A percentile compares a stretch with the other conserved stretches of the same genome.
phyloP scores from a whole-genome alignment of 1,140 invertebrate genomes.

The Brachionus paranguensis region DNA sequence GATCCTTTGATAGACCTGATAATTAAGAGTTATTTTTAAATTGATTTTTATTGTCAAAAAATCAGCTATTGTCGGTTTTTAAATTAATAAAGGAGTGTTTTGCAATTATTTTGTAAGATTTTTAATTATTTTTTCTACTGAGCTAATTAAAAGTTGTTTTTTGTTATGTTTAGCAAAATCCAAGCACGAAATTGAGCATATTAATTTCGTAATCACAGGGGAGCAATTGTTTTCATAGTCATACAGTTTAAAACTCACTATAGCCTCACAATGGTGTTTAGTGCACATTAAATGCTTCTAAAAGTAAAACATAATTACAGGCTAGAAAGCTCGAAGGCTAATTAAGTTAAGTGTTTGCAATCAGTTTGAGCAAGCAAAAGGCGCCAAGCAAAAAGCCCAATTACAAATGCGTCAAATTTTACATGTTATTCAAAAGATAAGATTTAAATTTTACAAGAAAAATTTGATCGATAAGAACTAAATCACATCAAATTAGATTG shows the following conservation, averaged over 20 bases:
- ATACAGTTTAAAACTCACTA: not conserved
- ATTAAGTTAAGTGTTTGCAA: slow-evolving; percentile 10
- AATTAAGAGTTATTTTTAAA: too few species aligned
- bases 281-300: not conserved
- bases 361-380: not conserved
- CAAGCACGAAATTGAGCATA: slow-evolving; percentile 1
- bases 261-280: not conserved
- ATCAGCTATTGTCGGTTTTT: not conserved
- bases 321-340: slow-evolving; percentile 1
- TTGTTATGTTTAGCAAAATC: not conserved
- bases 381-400: not conserved
- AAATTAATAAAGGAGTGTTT: not conserved
- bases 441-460: slow-evolving; percentile 2
- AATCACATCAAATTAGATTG: slow-evolving; percentile 4
- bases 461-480: not conserved
- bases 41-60: too few species aligned
- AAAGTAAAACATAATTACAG: not conserved
- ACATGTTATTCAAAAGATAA: not conserved
- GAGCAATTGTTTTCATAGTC: not conserved
- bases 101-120: not conserved
- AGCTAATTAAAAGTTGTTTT: not conserved
- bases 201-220: not conserved
- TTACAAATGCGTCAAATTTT: slow-evolving; percentile 15
- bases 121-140: not conserved
- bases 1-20: too few species aligned